Conservation (phyloP, 2,113 vertebrate genomes). For the Fregata magnificens region DNA sequence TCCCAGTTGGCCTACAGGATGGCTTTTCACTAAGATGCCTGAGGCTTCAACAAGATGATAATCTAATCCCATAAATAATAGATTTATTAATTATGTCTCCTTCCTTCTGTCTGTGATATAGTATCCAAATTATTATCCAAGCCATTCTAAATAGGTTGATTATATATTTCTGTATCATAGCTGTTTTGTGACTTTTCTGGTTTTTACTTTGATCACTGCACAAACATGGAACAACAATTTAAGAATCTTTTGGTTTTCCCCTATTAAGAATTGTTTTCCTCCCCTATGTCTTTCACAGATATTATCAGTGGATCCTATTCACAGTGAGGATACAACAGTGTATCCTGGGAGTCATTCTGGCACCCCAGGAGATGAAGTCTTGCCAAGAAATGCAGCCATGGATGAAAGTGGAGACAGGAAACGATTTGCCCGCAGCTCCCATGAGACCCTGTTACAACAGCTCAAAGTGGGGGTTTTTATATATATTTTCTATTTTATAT, state of each 20-base stretch:
- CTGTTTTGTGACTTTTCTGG: not conserved
- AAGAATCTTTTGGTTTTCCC: not conserved
- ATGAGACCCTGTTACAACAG: not conserved
- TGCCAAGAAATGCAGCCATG: not conserved
- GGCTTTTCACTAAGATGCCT: not conserved
- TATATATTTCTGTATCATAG: not conserved
- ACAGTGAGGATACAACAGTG: not conserved
- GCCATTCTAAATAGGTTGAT: not conserved
- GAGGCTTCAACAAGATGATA: not conserved
- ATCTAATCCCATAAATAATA: not conserved
- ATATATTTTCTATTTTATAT: not conserved
- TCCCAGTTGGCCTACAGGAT: not conserved
- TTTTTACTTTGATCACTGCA: not conserved
- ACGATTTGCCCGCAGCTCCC: not conserved
- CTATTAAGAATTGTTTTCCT: not conserved
- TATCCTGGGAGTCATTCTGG: not conserved
- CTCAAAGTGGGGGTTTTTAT: not conserved
- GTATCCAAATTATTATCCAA: not conserved
- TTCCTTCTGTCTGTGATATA: not conserved
- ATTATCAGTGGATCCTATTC: not conserved
- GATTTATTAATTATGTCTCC: not conserved
- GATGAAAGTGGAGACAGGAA: conserved; percentile 7
- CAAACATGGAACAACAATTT: not conserved
- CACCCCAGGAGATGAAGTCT: not conserved
- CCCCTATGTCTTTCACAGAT: not conserved